Evolutionary conservation across 2,113 vertebrate genomes (phyloP).

Genomic region (Pelusios castaneus): DNA sequence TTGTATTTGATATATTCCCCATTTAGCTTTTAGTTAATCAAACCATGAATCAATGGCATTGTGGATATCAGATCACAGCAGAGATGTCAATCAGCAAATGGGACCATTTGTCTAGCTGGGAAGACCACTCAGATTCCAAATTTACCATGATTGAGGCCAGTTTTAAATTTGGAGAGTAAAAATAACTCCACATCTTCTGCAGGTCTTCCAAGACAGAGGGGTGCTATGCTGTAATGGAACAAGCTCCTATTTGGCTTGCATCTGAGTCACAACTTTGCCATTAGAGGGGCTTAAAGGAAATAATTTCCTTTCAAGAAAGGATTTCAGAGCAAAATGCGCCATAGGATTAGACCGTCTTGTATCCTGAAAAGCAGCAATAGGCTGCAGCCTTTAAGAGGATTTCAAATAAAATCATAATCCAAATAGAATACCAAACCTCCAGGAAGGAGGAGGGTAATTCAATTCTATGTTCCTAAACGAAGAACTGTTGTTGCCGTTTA

Average conservation of each 20-base stretch:
- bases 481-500: not conserved
- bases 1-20: not conserved
- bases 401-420: not conserved
- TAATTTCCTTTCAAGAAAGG: accelerated
- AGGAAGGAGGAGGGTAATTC: not conserved
- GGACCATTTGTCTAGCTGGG: not conserved
- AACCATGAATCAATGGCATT: not conserved
- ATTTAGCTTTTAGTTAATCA: not conserved
- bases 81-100: not conserved
- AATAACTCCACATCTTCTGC: not conserved
- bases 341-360: not conserved
- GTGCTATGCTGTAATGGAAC: accelerated
- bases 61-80: not conserved
- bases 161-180: not conserved
- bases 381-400: accelerated
- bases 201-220: not conserved
- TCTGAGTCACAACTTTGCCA: not conserved
- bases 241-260: not conserved
- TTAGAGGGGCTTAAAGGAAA: not conserved
- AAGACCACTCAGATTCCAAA: not conserved
- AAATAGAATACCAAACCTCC: not conserved
- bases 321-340: not conserved
- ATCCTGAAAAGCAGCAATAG: not conserved
- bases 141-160: not conserved
- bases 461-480: not conserved